These are phyloP conservation scores for Meiosimyza platycephala DNA, from an alignment of 2,888 invertebrate genomes.

Conservation along the genomic window DNA sequence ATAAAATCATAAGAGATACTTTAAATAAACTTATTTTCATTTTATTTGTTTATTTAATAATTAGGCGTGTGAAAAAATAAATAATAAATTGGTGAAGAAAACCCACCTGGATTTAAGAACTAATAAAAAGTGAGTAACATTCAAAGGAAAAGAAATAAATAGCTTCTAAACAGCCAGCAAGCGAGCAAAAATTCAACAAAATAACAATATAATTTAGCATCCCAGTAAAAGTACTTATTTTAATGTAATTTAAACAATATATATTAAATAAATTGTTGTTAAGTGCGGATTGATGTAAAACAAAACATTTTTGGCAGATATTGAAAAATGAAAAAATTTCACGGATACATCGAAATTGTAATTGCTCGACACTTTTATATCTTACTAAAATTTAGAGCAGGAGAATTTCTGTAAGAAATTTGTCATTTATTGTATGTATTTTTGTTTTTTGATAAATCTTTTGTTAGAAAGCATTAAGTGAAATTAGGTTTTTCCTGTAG, in stretches of 20 bases:
- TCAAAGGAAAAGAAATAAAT: not conserved
- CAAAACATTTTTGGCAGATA: not conserved
- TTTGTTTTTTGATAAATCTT: not conserved
- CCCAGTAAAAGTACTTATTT: not conserved
- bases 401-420: not conserved
- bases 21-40: not conserved
- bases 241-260: not conserved
- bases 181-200: not conserved
- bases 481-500: no score
- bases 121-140: conserved; percentile 1
- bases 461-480: no score
- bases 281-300: conserved; percentile 3
- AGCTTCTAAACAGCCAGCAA: not conserved
- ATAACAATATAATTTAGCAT: not conserved
- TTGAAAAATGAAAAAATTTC: not conserved
- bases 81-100: not conserved
- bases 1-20: not conserved
- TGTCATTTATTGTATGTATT: not conserved
- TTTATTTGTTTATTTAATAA: conserved; percentile 22
- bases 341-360: not conserved
- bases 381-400: not conserved
- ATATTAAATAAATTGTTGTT: not conserved
- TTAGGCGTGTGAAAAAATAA: no score
- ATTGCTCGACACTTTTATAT: no score
- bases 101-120: conserved; percentile 14